phyloP scores from a whole-genome alignment of 2,888 invertebrate genomes.

The Eristalinus aeneus region DNA sequence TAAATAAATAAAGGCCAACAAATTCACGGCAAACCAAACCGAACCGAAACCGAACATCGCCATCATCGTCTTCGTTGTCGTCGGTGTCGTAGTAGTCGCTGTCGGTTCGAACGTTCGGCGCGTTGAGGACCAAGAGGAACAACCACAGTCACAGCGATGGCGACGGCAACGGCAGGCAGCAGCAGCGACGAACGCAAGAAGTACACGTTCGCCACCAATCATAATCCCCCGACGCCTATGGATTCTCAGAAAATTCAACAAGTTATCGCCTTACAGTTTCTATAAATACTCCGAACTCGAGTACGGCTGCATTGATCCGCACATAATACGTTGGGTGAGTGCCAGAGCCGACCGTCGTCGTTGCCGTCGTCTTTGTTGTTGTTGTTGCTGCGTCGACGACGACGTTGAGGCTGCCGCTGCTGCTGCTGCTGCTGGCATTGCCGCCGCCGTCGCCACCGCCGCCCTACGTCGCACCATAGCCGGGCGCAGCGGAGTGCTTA shows the following conservation, averaged over 20 bases:
- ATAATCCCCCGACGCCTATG: constrained; percentile 72
- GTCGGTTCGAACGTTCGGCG: neutral
- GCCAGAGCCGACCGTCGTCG: constrained; percentile 52
- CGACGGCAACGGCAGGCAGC: neutral
- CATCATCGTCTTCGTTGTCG: neutral
- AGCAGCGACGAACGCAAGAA: constrained; percentile 25
- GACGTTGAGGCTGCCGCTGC: constrained; percentile 9
- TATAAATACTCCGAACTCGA: constrained; percentile 70
- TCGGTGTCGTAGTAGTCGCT: neutral
- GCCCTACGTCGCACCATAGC: constrained; percentile 30
- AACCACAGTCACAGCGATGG: neutral
- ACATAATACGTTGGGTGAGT: constrained; percentile 69
- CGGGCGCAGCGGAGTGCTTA: constrained; percentile 38
- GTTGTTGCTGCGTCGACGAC: neutral
- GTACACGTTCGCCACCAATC: constrained; percentile 69
- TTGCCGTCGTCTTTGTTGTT: constrained; percentile 24
- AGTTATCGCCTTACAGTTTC: constrained; percentile 72
- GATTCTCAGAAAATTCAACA: constrained; percentile 73
- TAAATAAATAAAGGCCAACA: constrained; percentile 61
- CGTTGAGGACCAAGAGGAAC: neutral
- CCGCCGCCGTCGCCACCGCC: neutral
- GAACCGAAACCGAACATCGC: neutral
- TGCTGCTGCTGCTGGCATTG: neutral
- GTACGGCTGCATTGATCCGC: constrained; percentile 70
- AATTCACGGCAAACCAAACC: constrained; percentile 42